Conservation (phyloP, 2,797 vertebrate species). For the Syngnathus rostellatus region DNA sequence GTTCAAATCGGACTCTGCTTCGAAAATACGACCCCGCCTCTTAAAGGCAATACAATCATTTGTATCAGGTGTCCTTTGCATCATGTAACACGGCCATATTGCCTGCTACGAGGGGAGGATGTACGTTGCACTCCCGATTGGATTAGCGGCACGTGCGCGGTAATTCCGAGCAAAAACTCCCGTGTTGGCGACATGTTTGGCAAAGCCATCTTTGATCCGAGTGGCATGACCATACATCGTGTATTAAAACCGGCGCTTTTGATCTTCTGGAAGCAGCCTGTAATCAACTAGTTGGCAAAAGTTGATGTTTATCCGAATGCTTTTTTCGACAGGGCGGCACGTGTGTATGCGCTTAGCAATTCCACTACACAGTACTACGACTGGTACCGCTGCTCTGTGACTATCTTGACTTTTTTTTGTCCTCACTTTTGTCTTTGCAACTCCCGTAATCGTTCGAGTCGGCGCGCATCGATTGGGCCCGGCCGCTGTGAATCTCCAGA, state of each 20-base stretch:
- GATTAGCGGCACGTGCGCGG: conserved; percentile 45
- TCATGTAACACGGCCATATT: not conserved
- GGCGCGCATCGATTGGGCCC: conserved; percentile 31
- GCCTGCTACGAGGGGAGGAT: not conserved
- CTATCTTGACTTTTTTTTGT: not conserved
- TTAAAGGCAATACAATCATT: not conserved
- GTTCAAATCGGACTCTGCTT: too few relatives aligned
- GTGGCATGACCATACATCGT: conserved; percentile 13
- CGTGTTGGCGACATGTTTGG: conserved; percentile 27
- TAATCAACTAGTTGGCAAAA: conserved; percentile 61
- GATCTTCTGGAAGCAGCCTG: conserved; percentile 57
- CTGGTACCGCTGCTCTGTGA: not conserved
- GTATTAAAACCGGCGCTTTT: conserved; percentile 46
- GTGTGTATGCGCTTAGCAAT: too few relatives aligned
- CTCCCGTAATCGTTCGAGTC: conserved; percentile 24
- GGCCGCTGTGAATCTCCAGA: conserved; percentile 30
- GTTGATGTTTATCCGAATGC: conserved; percentile 38
- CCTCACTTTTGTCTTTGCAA: conserved; percentile 3
- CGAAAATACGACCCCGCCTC: too few relatives aligned
- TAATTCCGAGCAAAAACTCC: conserved; percentile 48
- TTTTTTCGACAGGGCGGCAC: conserved; percentile 11
- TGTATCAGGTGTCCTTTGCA: not conserved
- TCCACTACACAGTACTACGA: too few relatives aligned
- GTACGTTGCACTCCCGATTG: conserved; percentile 18
- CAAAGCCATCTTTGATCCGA: conserved; percentile 43